These are phyloP conservation scores for Cerastoderma edule DNA, from an alignment of 2,888 invertebrate genomes.

Conservation along the genomic window DNA sequence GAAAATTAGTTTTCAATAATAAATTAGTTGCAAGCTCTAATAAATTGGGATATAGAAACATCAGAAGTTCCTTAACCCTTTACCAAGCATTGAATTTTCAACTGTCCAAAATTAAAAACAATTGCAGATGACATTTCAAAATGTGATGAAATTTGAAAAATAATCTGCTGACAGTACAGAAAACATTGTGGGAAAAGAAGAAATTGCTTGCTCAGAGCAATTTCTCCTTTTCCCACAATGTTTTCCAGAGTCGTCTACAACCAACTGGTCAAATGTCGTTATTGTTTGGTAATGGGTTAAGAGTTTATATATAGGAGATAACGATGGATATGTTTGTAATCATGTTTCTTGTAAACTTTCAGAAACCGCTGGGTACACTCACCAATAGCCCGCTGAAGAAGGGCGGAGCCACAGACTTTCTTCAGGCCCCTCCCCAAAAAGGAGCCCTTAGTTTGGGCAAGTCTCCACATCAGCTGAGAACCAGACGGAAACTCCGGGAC, in stretches of 20 bases:
- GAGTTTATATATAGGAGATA: background rate
- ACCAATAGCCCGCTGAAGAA: slow-evolving; percentile 68
- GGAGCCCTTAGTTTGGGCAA: slow-evolving; percentile 41
- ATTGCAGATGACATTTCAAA: too few species aligned
- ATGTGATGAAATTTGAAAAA: too few species aligned
- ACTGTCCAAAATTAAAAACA: too few species aligned
- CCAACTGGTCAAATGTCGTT: too few species aligned
- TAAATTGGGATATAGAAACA: too few species aligned
- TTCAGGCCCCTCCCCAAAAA: background rate
- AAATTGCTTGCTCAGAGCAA: background rate
- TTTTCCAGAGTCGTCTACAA: background rate
- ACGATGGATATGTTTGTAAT: background rate
- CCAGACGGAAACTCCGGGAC: slow-evolving; percentile 25
- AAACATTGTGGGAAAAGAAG: slow-evolving; percentile 9
- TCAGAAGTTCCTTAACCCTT: too few species aligned
- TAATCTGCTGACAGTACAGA: too few species aligned
- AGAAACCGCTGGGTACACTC: slow-evolving; percentile 55
- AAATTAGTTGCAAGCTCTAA: too few species aligned
- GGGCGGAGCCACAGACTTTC: background rate
- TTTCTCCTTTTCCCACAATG: slow-evolving; percentile 7
- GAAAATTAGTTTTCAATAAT: too few species aligned
- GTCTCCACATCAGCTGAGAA: slow-evolving; percentile 35
- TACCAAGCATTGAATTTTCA: too few species aligned
- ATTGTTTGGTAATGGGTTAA: too few species aligned
- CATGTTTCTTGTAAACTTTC: background rate